phyloP scores from a whole-genome alignment of 2,888 invertebrate genomes.

The Drosophila anceps region DNA sequence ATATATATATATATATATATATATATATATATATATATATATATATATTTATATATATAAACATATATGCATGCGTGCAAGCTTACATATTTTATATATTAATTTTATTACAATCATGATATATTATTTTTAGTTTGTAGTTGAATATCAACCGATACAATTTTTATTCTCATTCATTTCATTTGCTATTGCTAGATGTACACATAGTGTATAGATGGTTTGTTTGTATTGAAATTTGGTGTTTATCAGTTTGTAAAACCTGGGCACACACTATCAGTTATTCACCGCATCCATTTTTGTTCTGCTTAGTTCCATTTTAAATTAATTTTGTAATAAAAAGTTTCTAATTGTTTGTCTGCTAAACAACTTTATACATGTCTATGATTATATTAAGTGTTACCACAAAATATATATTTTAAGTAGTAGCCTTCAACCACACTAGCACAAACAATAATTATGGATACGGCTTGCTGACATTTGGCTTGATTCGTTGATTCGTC shows the following conservation, averaged over 20 bases:
- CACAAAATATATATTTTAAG: background rate
- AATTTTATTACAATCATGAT: too few relatives aligned
- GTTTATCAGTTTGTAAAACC: background rate
- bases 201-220: background rate
- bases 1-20: too few relatives aligned
- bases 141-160: background rate
- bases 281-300: constrained; percentile 58
- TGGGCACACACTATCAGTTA: constrained; percentile 36
- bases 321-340: constrained; percentile 39
- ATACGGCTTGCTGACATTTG: constrained; percentile 3
- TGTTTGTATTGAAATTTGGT: background rate
- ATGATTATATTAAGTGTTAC: background rate
- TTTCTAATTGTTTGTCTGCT: constrained; percentile 21
- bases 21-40: too few relatives aligned
- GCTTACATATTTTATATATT: too few relatives aligned
- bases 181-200: background rate
- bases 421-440: background rate
- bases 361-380: background rate
- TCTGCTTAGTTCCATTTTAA: constrained; percentile 41
- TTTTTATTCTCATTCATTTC: background rate
- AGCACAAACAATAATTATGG: constrained; percentile 2
- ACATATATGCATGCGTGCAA: too few relatives aligned
- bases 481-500: background rate
- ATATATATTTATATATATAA: too few relatives aligned
- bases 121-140: background rate